Evolutionary conservation across 2,888 invertebrate species (phyloP), one percentile per base, ranked within the genome.

Genomic region (Ellobium chinense): DNA sequence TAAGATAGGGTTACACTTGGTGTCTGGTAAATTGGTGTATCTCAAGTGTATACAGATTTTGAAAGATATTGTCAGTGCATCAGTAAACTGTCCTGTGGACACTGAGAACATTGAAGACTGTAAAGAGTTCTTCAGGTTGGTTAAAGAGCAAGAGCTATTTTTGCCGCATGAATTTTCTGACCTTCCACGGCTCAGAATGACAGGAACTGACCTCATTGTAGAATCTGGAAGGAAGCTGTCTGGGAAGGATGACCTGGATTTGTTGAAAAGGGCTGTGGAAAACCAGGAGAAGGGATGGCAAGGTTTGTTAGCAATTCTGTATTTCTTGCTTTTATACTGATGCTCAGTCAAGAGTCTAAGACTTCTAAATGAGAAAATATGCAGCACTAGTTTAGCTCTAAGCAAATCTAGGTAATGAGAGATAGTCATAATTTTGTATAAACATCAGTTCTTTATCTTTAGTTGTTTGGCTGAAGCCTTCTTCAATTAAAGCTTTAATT

Each of bases 251-350:
- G 62, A 77, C 27, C 34, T 77, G 24, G 39, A 58, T 37, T 68
- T 77, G 39, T 21, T 77, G 39, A 58, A 39, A 39, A 21, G 18
- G 21, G 68, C 60, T 68, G 56, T 69, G 4, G 36, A 3, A 34
- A 36, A 69, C 36, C 36, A 69, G 56, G 58, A 21, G 12, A 58
- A 18, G 29, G 77, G 77, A 29, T 77, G 77, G 77, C 68, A 29
- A 69, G 77, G 77, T 74, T 4, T 60, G 73, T 72, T n/a, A 21
- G 31, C 54, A 29, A 18, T 37, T 56, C 72, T n/a, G n/a, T n/a
- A n/a, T n/a, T n/a, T n/a, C n/a, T n/a, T n/a, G n/a, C n/a, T n/a
- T n/a, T n/a, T n/a, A n/a, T n/a, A n/a, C n/a, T n/a, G n/a, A n/a
- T n/a, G n/a, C n/a, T n/a, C n/a, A n/a, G n/a, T n/a, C n/a, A n/a